Evolutionary conservation across 30 jellyfish, hydroid and myxozoan species (phyloP), one percentile per base, ranked within the genome.

Genomic region (Hydractinia echinata): DNA sequence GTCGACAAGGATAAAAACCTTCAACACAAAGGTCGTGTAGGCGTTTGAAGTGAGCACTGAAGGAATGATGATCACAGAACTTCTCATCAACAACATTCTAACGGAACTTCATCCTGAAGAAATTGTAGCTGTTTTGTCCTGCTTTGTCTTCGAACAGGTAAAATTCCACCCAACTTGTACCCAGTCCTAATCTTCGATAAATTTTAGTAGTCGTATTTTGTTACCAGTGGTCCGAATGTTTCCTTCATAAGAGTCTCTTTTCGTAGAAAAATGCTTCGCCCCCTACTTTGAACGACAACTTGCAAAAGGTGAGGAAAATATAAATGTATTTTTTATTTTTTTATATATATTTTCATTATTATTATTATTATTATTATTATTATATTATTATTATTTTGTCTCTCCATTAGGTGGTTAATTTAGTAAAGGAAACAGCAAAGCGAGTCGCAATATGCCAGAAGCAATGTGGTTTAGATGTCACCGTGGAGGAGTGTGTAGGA

Each of bases 81-180:
- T 94, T 66, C 84, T 94, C 5, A 85, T 94, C 66, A 87, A 88
- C 67, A 89, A 83, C 72, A 83, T 61, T 52, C 68, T 94, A 51
- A 94, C 95, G 4, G 84, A 94, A 51, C 89, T 89, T 15, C 92
- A 89, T 56, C 96, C 99, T 50, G 51, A 89, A 21, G 96, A 94
- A 80, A 89, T 94, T 55, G 99, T 90, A 51, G 97, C 99, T n/a
- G 66, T 94, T 68, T 92, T 94, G 18, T 94, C 99, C 10, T 86
- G 96, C 56, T 94, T 94, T 67, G 96, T 89, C 53, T 92, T 93
- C 77, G 96, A 94, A 71, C 94, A 74, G 95, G 99, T 94, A 55
- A 76, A 19, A 18, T 72, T 50, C 4, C 14, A 49, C 14, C 20
- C 82, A 74, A 11, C 19, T 58, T 18, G 15, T 2, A 13, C 15